phyloP scores from a whole-genome alignment of 2,888 invertebrate species.

The Synanthedon myopaeformis region DNA sequence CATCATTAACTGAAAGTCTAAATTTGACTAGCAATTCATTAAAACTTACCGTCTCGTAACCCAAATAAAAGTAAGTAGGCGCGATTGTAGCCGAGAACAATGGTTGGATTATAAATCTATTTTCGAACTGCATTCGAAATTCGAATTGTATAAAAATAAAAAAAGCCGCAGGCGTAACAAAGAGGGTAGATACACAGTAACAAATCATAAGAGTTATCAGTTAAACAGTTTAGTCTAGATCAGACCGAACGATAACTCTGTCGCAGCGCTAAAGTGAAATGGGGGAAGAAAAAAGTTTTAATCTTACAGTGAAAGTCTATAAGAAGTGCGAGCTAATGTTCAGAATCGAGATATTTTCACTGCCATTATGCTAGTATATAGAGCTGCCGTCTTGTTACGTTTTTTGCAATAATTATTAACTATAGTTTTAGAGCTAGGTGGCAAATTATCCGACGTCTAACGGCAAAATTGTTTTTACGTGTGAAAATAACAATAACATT shows the following conservation, averaged over 20 bases:
- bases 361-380: slow-evolving; percentile 13
- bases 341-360: slow-evolving; percentile 19
- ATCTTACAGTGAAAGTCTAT: slow-evolving; percentile 34
- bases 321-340: slow-evolving; percentile 15
- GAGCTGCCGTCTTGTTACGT: slow-evolving; percentile 3
- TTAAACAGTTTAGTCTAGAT: slow-evolving; percentile 24
- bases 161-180: slow-evolving; percentile 11
- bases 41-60: too few relatives aligned
- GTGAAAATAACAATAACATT: neutral
- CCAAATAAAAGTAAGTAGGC: neutral
- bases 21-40: too few relatives aligned
- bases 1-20: too few relatives aligned
- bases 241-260: slow-evolving; percentile 15
- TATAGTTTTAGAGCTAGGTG: neutral
- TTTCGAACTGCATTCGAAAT: slow-evolving; percentile 7
- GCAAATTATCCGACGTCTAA: neutral
- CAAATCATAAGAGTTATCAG: slow-evolving; percentile 2
- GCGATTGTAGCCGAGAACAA: neutral
- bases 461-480: neutral
- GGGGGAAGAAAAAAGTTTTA: slow-evolving; percentile 22
- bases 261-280: slow-evolving; percentile 18
- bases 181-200: neutral
- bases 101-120: slow-evolving; percentile 7
- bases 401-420: slow-evolving; percentile 10
- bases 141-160: slow-evolving; percentile 12